Evolutionary conservation across 2,797 vertebrate genomes (phyloP), one percentile per base, ranked within the genome.

Genomic region (Sebastes itinus): DNA sequence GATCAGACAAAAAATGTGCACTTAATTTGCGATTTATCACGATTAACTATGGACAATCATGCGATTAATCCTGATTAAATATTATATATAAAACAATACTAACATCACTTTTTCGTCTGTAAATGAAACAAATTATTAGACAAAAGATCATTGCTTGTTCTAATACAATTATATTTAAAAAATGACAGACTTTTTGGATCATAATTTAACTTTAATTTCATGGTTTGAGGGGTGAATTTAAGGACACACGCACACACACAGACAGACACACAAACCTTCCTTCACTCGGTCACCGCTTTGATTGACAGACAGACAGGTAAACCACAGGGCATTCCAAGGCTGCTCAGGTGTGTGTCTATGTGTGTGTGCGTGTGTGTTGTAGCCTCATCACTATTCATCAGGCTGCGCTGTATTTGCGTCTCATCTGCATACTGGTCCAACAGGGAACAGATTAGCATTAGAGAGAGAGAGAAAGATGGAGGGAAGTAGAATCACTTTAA

Each of bases 401-500:
- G 86, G 85, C 89, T 87, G 32, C 1, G 62, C 82, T 80, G 88
- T 91, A 90, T 94, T 94, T 95, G 90, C 91, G 87, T 93, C 92
- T 94, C 91, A 95, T 95, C 94, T 95, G 94, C 95, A 95, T 95
- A 94, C 82, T 30, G 83, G 88, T 93, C 94, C 95, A 94, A 84
- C 92, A 88, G 96, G 95, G 95, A 96, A 84, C 84, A 87, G 88
- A 96, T 96, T 96, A 95, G 95, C 95, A 96, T 96, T 86, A 93
- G 90, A 92, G 87, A 92, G 85, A 82, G 87, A 81, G 86, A 92
- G 88, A 89, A 88, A 83, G 72, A 88, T 85, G 80, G 90, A 90
- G 85, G 68, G 76, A 83, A 87, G 83, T 84, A 88, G 92, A 95
- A 92, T 93, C 92, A 90, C 95, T 96, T 96, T 94, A 95, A 96